Evolutionary conservation across 2,797 vertebrate species (phyloP).

Genomic region (Pseudomugil gertrudae): DNA sequence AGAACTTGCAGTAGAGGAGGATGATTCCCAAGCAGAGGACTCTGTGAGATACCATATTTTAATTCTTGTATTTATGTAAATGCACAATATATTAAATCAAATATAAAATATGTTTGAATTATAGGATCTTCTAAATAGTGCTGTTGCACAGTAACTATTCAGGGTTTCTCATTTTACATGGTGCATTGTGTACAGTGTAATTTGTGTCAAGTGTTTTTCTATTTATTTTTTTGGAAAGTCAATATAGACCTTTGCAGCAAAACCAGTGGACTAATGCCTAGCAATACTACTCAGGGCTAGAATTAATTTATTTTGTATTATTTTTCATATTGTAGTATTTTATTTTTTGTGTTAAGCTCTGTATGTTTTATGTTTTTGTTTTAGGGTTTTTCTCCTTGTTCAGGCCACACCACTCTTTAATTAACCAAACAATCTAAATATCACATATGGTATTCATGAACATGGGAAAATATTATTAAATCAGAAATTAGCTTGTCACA

Average conservation of each 20-base stretch:
- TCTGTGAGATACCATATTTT: slow-evolving; percentile 82
- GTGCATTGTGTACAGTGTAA: too few relatives aligned
- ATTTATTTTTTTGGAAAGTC: too few relatives aligned
- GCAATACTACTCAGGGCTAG: neutral
- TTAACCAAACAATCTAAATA: neutral
- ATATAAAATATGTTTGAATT: neutral
- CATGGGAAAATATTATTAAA: neutral
- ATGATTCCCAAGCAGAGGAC: slow-evolving; percentile 98
- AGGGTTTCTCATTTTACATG: neutral
- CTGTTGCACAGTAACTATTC: neutral
- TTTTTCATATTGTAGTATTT: neutral
- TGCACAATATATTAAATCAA: neutral
- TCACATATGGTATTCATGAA: neutral
- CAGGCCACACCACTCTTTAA: neutral
- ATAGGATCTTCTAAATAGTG: neutral
- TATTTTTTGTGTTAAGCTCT: neutral
- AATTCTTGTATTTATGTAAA: slow-evolving; percentile 4
- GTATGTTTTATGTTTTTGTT: neutral
- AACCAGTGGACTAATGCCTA: neutral
- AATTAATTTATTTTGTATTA: too few relatives aligned
- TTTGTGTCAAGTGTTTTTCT: too few relatives aligned
- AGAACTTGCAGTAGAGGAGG: slow-evolving; percentile 95
- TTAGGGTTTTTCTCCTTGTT: neutral
- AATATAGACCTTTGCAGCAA: neutral
- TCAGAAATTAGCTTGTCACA: neutral